Percentiles rank a stretch among this genome's conserved stretches.
Conservation (phyloP, 2,797 vertebrate genomes). For the Pseudomugil tenellus region DNA sequence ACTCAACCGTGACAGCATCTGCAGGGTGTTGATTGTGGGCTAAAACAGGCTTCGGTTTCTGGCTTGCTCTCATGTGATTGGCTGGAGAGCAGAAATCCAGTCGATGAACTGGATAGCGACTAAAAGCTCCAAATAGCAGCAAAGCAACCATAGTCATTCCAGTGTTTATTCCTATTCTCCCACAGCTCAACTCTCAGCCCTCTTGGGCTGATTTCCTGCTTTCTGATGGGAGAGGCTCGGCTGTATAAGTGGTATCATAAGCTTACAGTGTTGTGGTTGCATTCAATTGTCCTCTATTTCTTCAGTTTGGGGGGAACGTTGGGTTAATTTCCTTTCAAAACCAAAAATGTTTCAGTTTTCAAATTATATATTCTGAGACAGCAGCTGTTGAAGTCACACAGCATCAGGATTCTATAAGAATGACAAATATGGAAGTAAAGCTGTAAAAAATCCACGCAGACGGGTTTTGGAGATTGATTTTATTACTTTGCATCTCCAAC, state of each 20-base stretch:
- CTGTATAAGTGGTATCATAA: constrained; percentile 1
- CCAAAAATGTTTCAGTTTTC: neutral
- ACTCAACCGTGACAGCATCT: constrained; percentile 67
- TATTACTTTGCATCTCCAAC: constrained; percentile 49
- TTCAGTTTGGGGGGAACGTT: constrained; percentile 12
- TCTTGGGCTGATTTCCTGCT: neutral
- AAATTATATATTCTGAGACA: neutral
- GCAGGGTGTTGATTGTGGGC: constrained; percentile 83
- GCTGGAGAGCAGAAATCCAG: constrained; percentile 68
- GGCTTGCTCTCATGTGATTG: constrained; percentile 58
- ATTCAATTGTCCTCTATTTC: neutral
- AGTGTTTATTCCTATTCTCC: constrained; percentile 30
- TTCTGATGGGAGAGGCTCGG: constrained; percentile 2
- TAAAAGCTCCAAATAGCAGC: constrained; percentile 74
- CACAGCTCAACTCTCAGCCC: constrained; percentile 24
- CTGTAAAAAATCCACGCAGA: constrained; percentile 57
- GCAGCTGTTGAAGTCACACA: constrained; percentile 32
- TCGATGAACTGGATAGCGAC: constrained; percentile 76
- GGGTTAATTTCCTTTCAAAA: constrained; percentile 37
- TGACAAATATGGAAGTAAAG: constrained; percentile 42
- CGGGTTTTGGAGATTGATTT: constrained; percentile 59
- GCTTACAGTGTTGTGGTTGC: constrained; percentile 7
- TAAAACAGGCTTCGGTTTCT: constrained; percentile 73
- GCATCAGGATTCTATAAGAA: constrained; percentile 24
- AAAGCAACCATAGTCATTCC: constrained; percentile 67